These are phyloP conservation scores for Trichomycterus rosablanca DNA, from an alignment of 2,113 vertebrate genomes.

Conservation along the genomic window DNA sequence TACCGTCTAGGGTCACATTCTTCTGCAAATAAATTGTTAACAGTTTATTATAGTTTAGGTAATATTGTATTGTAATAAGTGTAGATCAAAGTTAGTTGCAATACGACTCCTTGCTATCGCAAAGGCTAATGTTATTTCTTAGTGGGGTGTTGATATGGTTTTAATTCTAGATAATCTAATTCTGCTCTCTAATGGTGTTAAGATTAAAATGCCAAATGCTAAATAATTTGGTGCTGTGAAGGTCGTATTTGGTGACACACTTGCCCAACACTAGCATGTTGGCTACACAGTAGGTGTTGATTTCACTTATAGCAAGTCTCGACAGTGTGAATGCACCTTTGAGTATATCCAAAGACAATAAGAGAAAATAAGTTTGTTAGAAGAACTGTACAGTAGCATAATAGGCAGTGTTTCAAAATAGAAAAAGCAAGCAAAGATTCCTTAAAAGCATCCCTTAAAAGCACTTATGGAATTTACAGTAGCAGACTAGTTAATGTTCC, in stretches of 20 bases:
- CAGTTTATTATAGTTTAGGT: slow-evolving; percentile 33
- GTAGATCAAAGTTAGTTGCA: slow-evolving; percentile 32
- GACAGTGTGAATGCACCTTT: slow-evolving; percentile 29
- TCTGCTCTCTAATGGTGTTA: slow-evolving; percentile 21
- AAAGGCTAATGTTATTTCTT: slow-evolving; percentile 11
- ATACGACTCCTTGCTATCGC: slow-evolving; percentile 31
- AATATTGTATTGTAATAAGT: slow-evolving; percentile 34
- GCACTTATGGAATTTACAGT: no score
- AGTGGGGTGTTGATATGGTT: slow-evolving; percentile 31
- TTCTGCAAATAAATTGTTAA: slow-evolving; percentile 29
- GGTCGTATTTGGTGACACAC: slow-evolving; percentile 30
- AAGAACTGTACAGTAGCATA: no score
- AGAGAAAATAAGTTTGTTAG: slow-evolving; percentile 3
- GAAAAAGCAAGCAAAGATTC: no score
- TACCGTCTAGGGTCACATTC: slow-evolving; percentile 25
- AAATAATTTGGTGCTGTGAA: slow-evolving; percentile 30
- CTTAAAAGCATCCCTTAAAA: no score
- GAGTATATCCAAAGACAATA: slow-evolving; percentile 31
- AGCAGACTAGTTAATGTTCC: no score
- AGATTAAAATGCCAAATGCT: slow-evolving; percentile 16
- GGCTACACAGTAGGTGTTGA: slow-evolving; percentile 33
- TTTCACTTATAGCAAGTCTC: slow-evolving; percentile 28
- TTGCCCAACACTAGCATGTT: slow-evolving; percentile 34
- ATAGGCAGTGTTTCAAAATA: no score
- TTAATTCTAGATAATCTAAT: slow-evolving; percentile 18